These are phyloP conservation scores for Strix aluco DNA, from an alignment of 2,113 vertebrate species.

Conservation along the genomic window DNA sequence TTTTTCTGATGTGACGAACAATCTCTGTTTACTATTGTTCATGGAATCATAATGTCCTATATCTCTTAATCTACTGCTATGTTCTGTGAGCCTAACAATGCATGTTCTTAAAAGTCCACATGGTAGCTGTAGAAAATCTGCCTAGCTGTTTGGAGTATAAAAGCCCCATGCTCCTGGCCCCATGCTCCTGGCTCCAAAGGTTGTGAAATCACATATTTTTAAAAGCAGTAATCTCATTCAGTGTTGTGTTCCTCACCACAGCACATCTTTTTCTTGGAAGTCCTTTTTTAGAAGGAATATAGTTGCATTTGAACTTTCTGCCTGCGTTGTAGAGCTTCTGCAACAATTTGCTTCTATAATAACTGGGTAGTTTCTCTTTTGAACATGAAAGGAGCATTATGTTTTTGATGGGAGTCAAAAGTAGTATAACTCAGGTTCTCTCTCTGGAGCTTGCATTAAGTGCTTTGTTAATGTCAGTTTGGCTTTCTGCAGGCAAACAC, in stretches of 20 bases:
- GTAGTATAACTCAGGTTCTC: background rate
- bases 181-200: background rate
- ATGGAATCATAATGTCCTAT: background rate
- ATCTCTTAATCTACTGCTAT: background rate
- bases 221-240: background rate
- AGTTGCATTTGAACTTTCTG: background rate
- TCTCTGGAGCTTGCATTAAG: background rate
- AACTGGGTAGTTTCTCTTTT: background rate
- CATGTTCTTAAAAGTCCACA: background rate
- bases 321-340: background rate
- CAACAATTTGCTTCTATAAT: background rate
- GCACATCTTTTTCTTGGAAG: background rate
- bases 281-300: background rate
- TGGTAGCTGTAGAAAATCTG: background rate
- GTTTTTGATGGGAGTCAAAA: background rate
- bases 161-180: background rate
- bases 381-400: background rate
- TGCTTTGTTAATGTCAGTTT: background rate
- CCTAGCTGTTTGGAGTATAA: background rate
- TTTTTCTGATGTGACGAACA: background rate
- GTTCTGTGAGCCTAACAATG: background rate
- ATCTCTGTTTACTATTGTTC: background rate
- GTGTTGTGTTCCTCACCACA: background rate
- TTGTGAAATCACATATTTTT: background rate
- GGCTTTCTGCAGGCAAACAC: background rate